A percentile compares a stretch with the other conserved stretches of the same genome.
Evolutionary conservation across 2,113 vertebrate genomes (phyloP).

Genomic region (Lophotis ruficrista): DNA sequence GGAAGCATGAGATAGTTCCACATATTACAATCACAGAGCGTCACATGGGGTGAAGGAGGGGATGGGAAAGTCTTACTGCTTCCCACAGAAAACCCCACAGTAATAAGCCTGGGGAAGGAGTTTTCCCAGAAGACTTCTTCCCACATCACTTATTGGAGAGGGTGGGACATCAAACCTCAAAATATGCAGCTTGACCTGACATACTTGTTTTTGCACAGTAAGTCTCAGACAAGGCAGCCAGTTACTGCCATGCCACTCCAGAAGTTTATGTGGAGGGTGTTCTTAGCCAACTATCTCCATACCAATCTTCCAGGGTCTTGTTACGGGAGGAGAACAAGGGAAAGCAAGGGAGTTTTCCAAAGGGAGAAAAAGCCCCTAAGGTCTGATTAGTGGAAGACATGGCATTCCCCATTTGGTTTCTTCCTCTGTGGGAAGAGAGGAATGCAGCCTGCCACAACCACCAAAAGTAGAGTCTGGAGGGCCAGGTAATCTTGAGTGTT

Average conservation of each 20-base stretch:
- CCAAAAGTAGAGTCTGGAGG: conserved; percentile 38
- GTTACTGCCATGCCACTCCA: not conserved
- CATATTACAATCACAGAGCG: conserved; percentile 31
- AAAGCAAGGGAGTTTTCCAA: conserved; percentile 17
- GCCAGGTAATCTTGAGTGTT: not conserved
- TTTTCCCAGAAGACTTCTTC: conserved; percentile 58
- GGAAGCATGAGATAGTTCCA: conserved; percentile 54
- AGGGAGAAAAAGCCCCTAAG: not conserved
- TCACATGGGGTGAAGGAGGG: conserved; percentile 33
- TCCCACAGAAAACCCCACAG: conserved; percentile 56
- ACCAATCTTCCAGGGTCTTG: conserved; percentile 28
- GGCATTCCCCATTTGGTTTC: not conserved
- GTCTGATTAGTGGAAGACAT: not conserved
- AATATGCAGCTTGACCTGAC: conserved; percentile 62
- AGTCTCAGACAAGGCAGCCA: not conserved
- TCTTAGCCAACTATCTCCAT: conserved; percentile 25
- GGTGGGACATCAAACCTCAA: conserved; percentile 62
- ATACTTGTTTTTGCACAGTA: conserved; percentile 46
- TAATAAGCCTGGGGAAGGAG: conserved; percentile 55
- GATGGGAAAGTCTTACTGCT: conserved; percentile 59
- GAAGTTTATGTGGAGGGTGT: conserved; percentile 24
- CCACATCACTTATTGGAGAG: conserved; percentile 58
- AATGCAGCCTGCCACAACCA: not conserved
- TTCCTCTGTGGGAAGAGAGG: conserved; percentile 7
- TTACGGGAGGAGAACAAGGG: conserved; percentile 1